Evolutionary conservation across 2,888 invertebrate species (phyloP), one percentile per base, ranked within the genome.

Genomic region (Odontocolon sp.): DNA sequence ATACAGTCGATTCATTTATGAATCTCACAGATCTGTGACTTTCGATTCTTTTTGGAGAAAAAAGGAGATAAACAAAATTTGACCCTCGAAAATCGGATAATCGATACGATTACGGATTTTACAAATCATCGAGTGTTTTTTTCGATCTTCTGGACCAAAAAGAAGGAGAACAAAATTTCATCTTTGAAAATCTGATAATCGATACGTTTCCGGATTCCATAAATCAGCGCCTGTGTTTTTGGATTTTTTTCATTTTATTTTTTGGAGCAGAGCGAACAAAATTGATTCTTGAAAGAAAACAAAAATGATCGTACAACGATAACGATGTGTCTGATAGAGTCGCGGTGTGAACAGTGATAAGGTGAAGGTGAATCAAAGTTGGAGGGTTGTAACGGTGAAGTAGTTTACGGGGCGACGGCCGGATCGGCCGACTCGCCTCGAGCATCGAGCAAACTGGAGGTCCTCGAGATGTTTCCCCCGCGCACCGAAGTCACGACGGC

Each of bases 381-480:
- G 74, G 66, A 72, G 79, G 80, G 78, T 78, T 80, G 77, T 70
- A 72, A 72, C 75, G 61, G 78, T 75, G 75, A 74, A 68, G 68
- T 68, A 61, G 66, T 50, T 77, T 75, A 77, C 79, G 77, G 78
- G 80, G 72, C 78, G 74, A 69, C 71, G 77, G 80, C 81, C 81
- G 68, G 36, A 68, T 76, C 76, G 81, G 81, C 74, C 81, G 76
- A 76, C 76, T 81, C 80, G 76, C 73, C 68, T 66, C 69, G 73
- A 74, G 68, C 69, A 69, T 76, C 77, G 72, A 56, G 66, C 84
- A 90, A 89, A 78, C 90, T 90, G 90, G 90, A 90, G 90, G 86
- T 90, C 80, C 85, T 90, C 79, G 90, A 88, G 83, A 89, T 90
- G 90, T 90, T 90, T 81, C 90, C 90, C 69, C 90, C 90, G 86